Base-by-base conservation (phyloP, 1,140 invertebrate species). In the Calliopsis andreniformis region DNA sequence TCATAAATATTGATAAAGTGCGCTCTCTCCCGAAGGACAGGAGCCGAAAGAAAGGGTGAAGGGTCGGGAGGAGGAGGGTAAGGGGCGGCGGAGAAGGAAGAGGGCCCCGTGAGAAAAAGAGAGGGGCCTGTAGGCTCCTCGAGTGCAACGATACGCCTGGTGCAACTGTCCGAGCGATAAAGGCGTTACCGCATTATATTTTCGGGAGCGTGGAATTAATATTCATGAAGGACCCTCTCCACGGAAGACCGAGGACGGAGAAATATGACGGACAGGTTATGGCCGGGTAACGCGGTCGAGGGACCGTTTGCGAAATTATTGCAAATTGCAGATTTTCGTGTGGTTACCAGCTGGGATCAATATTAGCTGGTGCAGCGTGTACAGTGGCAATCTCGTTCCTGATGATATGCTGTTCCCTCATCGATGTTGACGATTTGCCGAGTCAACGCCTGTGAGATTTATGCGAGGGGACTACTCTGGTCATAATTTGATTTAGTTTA, bases 1-100 rank as follows among this genome's bases (percentile, higher is more conserved):
- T 87, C 85, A 88, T 89, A 85, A 90, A 89, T 89, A 89, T 87
- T 83, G 83, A 87, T 76, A 78, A 85, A 83, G 82, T 35, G 73
- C 75, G 61, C 77, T 83, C 78, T 71, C 73, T 79, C 76, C 76
- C 80, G 71, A 59, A 28, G 47, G 56, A 58, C 39, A 82, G 82
- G 84, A 77, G 70, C 79, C 62, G 73, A 85, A 84, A 85, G 56
- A 73, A 77, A 76, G 80, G 59, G 76, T 59, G 55, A 59, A 53
- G 39, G 70, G 80, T 63, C 18, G 56, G 58, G 68, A 85, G 77
- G 71, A 80, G 71, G 51, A 73, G 58, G 45, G 76, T 16, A n/a
- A 10, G 32, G 42, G 61, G 63, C 59, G 61, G 63, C 55, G 56
- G 53, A 23, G n/a, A 5, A 10, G n/a, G n/a, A 39, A 39, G 35